Percentiles rank a stretch among this genome's conserved stretches.
These are phyloP conservation scores for Okamejei kenojei DNA, from an alignment of 2,797 vertebrate species.

Conservation along the genomic window DNA sequence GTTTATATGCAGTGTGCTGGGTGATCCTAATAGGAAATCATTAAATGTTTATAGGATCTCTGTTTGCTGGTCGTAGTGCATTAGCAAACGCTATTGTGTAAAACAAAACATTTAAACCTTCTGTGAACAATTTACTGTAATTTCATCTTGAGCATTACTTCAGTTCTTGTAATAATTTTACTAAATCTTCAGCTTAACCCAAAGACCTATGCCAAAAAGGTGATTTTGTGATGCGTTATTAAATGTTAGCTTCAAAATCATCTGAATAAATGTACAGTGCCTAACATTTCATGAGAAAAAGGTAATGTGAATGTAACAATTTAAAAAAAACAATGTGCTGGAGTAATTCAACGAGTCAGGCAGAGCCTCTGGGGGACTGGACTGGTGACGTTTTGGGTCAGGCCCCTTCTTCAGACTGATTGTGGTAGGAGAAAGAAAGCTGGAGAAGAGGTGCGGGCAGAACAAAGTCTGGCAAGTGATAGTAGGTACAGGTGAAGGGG, in stretches of 20 bases:
- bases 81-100: conserved; percentile 37
- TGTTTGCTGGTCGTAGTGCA: conserved; percentile 48
- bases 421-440: too few relatives aligned
- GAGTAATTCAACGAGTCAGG: too few relatives aligned
- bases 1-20: conserved; percentile 57
- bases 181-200: background rate
- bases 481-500: too few relatives aligned
- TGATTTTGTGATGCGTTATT: background rate
- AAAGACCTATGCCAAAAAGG: background rate
- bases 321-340: too few relatives aligned
- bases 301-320: background rate
- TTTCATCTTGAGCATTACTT: background rate
- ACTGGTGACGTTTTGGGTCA: too few relatives aligned
- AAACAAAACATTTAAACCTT: background rate
- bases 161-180: background rate
- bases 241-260: background rate
- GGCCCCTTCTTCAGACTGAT: too few relatives aligned
- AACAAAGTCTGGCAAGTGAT: too few relatives aligned
- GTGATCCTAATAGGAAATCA: conserved; percentile 52
- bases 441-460: too few relatives aligned
- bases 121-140: background rate
- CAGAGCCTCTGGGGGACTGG: too few relatives aligned
- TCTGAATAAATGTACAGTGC: background rate
- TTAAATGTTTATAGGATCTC: conserved; percentile 57
- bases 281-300: background rate